Evolutionary conservation across 2,113 vertebrate genomes (phyloP).

Genomic region (Myocastor coypus): DNA sequence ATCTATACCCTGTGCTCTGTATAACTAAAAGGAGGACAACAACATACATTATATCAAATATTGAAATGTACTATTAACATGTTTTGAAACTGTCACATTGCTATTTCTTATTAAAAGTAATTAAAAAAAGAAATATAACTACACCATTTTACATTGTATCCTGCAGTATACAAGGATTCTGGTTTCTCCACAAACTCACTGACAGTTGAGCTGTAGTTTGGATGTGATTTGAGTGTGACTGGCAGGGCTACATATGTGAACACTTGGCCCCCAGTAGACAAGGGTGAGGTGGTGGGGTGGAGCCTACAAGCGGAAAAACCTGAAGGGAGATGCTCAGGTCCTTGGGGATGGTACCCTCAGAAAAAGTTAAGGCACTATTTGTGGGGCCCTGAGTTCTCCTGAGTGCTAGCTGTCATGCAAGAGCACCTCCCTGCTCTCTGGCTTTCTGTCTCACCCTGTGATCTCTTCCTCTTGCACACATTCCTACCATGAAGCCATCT

Average conservation of each 20-base stretch:
- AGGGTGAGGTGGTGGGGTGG: background rate
- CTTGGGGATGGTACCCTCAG: background rate
- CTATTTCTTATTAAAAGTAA: no score
- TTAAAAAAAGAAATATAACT: background rate
- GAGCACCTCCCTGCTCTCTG: background rate
- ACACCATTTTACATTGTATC: background rate
- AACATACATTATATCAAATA: no score
- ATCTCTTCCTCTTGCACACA: background rate
- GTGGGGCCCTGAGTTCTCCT: background rate
- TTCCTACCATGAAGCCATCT: background rate
- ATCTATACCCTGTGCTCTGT: no score
- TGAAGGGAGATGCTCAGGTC: background rate
- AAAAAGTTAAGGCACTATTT: background rate
- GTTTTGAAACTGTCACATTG: no score
- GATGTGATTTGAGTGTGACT: background rate
- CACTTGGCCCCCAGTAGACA: no score
- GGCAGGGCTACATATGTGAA: background rate
- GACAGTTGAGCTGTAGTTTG: background rate
- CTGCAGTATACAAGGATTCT: background rate
- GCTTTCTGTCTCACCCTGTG: background rate
- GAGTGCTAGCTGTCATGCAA: background rate
- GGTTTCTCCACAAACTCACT: background rate
- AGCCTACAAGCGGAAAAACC: background rate
- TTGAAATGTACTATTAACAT: no score
- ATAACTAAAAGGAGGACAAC: no score